Base-by-base conservation (phyloP, 1,140 invertebrate species). In the Helicoverpa zea region DNA sequence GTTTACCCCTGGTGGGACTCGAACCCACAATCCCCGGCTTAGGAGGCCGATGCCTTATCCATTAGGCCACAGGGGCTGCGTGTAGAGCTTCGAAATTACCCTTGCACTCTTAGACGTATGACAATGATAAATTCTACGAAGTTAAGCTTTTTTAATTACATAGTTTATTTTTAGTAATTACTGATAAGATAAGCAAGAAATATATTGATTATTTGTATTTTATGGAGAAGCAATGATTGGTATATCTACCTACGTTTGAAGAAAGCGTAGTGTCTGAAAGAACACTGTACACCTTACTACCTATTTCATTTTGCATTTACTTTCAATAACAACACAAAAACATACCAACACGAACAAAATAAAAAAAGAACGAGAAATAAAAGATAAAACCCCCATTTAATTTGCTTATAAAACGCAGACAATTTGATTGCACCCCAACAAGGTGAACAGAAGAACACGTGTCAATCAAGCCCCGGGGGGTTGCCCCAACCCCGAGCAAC, bases 11-110 rank as follows among this genome's bases (percentile, higher is more conserved):
- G 88, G 87, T 88, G 88, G 89, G 88, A 89, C 89, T 91, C 89
- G 88, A 91, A 91, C 89, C 89, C 89, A 89, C 88, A 23, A 23
- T 23, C 23, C 23, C 23, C 23, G 23, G 23, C 23, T 23, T 23
- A 91, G 88, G 87, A 90, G 89, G 89, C 88, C 89, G 86, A 87
- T 88, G 88, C 88, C 88, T 90, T 89, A 89, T 88, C 87, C 87
- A 89, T 89, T 89, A 91, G 88, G 89, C 88, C 89, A 89, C 88
- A 91, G 88, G 87, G 89, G 89, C 89, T 74, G 43, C 64, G 70
- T 0, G 0, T 2, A 13, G 4, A 16, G 43, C 1, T 3, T 29
- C 47, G 47, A 68, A 68, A 23, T 68, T 64, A 16, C 35, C 35
- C 9, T 43, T 7, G 5, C 35, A 43, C 35, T 5, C 35, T 9